Evolutionary conservation across 1,140 invertebrate species (phyloP), one percentile per base, ranked within the genome.

Genomic region (Physella acuta): DNA sequence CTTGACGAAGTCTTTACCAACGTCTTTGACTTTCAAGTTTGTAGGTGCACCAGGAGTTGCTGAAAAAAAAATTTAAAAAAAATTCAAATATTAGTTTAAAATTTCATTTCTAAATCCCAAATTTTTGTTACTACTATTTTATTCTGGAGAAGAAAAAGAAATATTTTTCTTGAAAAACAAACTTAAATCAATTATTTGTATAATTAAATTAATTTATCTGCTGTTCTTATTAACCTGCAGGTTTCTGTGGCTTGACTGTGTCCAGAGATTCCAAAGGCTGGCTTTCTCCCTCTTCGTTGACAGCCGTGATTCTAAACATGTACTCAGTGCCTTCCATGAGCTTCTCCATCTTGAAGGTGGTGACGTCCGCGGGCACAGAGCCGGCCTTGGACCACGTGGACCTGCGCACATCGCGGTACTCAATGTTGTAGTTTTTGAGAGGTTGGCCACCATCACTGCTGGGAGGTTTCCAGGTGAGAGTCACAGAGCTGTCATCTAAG

Each of bases 401-500:
- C 74, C 91, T 93, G 72, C 94, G 93, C 62, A 92, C 89, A 77
- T 97, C 95, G 89, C 94, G 93, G 86, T 96, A 97, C 82, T 97
- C 95, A 34, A 98, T 91, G 36, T 89, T 89, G 84, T 99, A 99
- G 82, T 97, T 97, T 28, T 94, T 97, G 74, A 99, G 92, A 11
- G 95, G 94, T 60, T 92, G 93, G 55, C 96, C 96, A 71, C 96
- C 96, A 85, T 98, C 95, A 82, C 95, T 71, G 61, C 71, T 72
- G 36, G 95, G 94, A 73, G 93, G 90, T 85, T 92, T 92, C 96
- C 97, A 99, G 0, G 91, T 89, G 52, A 99, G 85, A 0, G 93
- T 92, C 79, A 94, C 98, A 4, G 94, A 95, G 82, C 98, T 95
- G 1, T 94, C 94, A n/a, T 94, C 96, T 67, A 98, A 93, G 78